A percentile compares a stretch with the other conserved stretches of the same genome.
Conservation (phyloP, 2,113 vertebrate genomes). For the Desmodus rotundus region DNA sequence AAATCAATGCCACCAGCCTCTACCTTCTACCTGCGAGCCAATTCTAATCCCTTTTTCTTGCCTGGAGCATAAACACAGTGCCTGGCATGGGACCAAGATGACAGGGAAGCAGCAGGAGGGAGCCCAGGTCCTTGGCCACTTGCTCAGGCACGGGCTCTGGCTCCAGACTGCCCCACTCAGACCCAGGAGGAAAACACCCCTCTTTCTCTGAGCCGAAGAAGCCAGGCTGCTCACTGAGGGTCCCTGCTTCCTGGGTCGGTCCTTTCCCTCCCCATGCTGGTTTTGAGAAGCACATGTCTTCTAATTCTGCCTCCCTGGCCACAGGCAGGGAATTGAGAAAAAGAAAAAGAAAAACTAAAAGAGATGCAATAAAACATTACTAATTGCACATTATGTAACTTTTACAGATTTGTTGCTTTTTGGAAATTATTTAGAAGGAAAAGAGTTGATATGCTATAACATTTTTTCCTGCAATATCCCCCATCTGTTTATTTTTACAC, state of each 20-base stretch:
- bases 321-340: neutral
- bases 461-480: neutral
- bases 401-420: slow-evolving; percentile 61
- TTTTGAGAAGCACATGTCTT: neutral
- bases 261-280: neutral
- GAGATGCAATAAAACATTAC: neutral
- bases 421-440: slow-evolving; percentile 51
- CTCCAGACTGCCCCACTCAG: neutral
- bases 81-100: neutral
- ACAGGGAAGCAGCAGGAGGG: neutral
- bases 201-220: neutral
- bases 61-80: neutral
- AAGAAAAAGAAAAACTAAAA: neutral
- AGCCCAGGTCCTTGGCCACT: neutral
- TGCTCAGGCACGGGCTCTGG: neutral
- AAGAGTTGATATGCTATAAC: slow-evolving; percentile 20
- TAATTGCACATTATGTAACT: slow-evolving; percentile 26
- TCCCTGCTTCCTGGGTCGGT: neutral
- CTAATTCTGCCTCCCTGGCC: neutral
- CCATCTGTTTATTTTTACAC: slow-evolving; percentile 55
- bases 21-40: neutral
- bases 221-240: neutral
- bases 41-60: neutral
- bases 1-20: neutral
- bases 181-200: neutral